Percentiles rank a stretch among this genome's conserved stretches.
Evolutionary conservation across 2,113 vertebrate genomes (phyloP).

Genomic region (Ophthalmolycus amberensis): DNA sequence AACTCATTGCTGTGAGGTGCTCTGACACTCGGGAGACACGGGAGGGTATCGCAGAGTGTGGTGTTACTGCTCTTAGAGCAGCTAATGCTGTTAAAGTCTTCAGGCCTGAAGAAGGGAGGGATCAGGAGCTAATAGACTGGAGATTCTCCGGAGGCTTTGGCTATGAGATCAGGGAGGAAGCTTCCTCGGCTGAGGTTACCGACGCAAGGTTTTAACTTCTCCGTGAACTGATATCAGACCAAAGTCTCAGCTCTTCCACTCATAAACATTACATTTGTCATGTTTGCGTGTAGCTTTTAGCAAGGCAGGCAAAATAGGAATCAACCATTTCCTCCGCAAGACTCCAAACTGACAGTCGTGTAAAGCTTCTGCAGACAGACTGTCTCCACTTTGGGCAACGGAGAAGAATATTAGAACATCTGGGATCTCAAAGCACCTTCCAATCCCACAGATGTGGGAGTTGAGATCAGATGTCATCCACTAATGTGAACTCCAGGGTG

Average conservation of each 20-base stretch:
- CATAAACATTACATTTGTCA: slow-evolving; percentile 21
- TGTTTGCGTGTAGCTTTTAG: slow-evolving; percentile 15
- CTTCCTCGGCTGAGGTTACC: slow-evolving; percentile 52
- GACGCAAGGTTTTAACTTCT: slow-evolving; percentile 43
- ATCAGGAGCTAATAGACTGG: slow-evolving; percentile 62
- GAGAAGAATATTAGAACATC: slow-evolving; percentile 34
- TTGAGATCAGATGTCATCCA: slow-evolving; percentile 47
- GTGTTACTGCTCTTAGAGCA: slow-evolving; percentile 54
- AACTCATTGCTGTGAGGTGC: slow-evolving; percentile 45
- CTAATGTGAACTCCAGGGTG: slow-evolving; percentile 53
- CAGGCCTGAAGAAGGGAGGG: slow-evolving; percentile 46
- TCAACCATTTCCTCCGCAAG: slow-evolving; percentile 9
- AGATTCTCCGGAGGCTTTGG: slow-evolving; percentile 63
- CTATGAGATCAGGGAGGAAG: slow-evolving; percentile 56
- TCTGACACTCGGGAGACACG: slow-evolving; percentile 46
- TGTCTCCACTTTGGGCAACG: slow-evolving; percentile 10
- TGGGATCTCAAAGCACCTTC: slow-evolving; percentile 27
- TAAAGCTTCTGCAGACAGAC: slow-evolving; percentile 10
- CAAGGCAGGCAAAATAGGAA: background rate
- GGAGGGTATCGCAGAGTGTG: slow-evolving; percentile 31
- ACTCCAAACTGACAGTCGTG: background rate
- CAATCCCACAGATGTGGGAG: slow-evolving; percentile 32
- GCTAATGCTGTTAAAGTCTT: slow-evolving; percentile 70
- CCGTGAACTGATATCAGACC: slow-evolving; percentile 33
- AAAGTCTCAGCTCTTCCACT: slow-evolving; percentile 3